Evolutionary conservation across 2,888 invertebrate species (phyloP).

Genomic region (Endotricha flammealis): DNA sequence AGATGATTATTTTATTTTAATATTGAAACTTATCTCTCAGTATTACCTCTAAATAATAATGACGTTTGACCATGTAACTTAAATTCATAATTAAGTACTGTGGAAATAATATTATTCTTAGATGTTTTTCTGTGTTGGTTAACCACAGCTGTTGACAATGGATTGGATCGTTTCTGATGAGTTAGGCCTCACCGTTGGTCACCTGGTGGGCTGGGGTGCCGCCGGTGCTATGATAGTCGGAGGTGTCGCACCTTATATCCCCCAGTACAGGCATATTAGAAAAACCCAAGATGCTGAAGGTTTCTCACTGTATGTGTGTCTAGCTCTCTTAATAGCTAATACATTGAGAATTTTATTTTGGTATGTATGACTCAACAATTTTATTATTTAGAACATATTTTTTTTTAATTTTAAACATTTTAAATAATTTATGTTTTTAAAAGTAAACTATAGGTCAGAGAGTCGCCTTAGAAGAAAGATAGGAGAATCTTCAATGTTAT

Average conservation of each 20-base stretch:
- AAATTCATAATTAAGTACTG: too few relatives aligned
- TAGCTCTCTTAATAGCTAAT: constrained; percentile 96
- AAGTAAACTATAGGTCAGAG: too few relatives aligned
- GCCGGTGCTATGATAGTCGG: constrained; percentile 96
- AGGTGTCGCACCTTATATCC: constrained; percentile 96
- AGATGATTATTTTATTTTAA: too few relatives aligned
- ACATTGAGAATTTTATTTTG: constrained; percentile 98
- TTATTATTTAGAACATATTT: constrained; percentile 2
- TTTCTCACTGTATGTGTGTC: constrained; percentile 97
- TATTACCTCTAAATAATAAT: too few relatives aligned
- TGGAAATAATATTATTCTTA: neutral
- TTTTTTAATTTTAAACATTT: too few relatives aligned
- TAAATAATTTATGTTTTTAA: too few relatives aligned
- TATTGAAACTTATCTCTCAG: too few relatives aligned
- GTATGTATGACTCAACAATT: constrained; percentile 77
- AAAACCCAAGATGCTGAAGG: constrained; percentile 95
- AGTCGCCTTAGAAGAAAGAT: too few relatives aligned
- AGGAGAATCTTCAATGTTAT: too few relatives aligned
- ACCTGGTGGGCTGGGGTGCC: constrained; percentile 87
- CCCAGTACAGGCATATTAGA: constrained; percentile 96
- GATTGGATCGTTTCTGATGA: constrained; percentile 89
- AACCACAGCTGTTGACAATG: constrained; percentile 55
- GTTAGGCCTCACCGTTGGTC: constrained; percentile 84
- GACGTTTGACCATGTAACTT: too few relatives aligned
- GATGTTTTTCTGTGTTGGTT: neutral